Conservation (phyloP, 2,113 vertebrate species). For the Menura novaehollandiae region DNA sequence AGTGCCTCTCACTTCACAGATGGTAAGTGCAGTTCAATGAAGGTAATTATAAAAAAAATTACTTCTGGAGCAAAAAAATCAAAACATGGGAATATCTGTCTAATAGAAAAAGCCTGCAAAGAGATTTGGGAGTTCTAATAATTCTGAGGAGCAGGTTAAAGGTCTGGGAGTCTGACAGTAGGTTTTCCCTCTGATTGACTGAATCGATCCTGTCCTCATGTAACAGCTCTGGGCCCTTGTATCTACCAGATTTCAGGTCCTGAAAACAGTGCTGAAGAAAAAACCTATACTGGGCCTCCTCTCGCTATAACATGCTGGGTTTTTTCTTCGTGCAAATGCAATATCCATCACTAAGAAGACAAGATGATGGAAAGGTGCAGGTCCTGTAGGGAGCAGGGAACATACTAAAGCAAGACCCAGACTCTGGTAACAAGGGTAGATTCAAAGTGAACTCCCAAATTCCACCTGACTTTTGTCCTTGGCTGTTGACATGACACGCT, state of each 20-base stretch:
- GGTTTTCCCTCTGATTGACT: slow-evolving; percentile 67
- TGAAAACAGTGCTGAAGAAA: neutral
- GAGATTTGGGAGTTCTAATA: slow-evolving; percentile 75
- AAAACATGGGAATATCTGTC: slow-evolving; percentile 72
- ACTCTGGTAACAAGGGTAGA: neutral
- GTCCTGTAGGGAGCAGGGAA: neutral
- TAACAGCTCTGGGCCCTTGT: neutral
- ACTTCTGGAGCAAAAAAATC: slow-evolving; percentile 77
- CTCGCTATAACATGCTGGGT: neutral
- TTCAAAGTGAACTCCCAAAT: neutral
- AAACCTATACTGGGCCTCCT: neutral
- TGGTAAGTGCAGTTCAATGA: slow-evolving; percentile 74
- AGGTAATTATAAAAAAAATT: slow-evolving; percentile 80
- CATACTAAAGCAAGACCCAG: neutral
- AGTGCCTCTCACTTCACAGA: slow-evolving; percentile 65
- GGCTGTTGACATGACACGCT: neutral
- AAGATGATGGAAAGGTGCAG: slow-evolving; percentile 15
- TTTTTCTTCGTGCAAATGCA: slow-evolving; percentile 4
- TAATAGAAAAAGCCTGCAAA: slow-evolving; percentile 71
- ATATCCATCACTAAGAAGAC: slow-evolving; percentile 40
- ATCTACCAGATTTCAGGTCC: slow-evolving; percentile 37
- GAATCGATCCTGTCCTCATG: slow-evolving; percentile 67
- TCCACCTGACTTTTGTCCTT: neutral
- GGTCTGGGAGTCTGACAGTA: slow-evolving; percentile 68
- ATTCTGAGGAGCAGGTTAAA: slow-evolving; percentile 70